Base-by-base conservation (phyloP, 2,113 vertebrate genomes). In the Esox niger region DNA sequence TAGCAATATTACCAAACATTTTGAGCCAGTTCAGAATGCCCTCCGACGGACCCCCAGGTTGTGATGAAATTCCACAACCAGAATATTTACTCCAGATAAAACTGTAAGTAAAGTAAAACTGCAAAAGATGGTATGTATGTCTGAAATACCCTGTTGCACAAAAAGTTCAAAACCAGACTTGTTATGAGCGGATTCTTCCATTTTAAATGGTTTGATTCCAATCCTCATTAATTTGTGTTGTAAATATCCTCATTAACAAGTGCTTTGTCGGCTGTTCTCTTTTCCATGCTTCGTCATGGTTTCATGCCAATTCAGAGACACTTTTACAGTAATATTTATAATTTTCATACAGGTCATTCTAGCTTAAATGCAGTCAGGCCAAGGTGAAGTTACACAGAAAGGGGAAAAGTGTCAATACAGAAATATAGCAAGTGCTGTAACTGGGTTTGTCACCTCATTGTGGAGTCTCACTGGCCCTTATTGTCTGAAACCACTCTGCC, bases 321-420 rank as follows among this genome's bases (percentile, higher is more conserved):
- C 55, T 77, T 66, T 33, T 31, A 64, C 43, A 17, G 59, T 32
- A 71, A 68, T 70, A 67, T 69, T 64, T 31, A 69, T 64, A 46
- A 66, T 80, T 77, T 65, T 69, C 62, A 57, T 55, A 63, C 68
- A 64, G 71, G 68, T 69, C 64, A 74, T 68, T 68, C 52, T 54
- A 21, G 66, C 57, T 46, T 49, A 38, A 64, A 71, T 74, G 64
- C 64, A 77, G 76, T 73, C 73, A 73, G 62, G 77, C 66, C 69
- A 75, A 76, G 73, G 69, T 66, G 73, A 76, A 73, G 27, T 56
- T 68, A 75, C 55, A 70, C 47, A 49, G 47, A 49, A 52, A 26
- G 20, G 47, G 23, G 63, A 56, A 38, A 59, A 49, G 54, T 32
- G 64, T 71, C 68, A 68, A 71, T 68, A 68, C 35, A 71, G 33